Base-by-base conservation (phyloP, 92 coral and sea anemone genomes). In the Nematostella vectensis region DNA sequence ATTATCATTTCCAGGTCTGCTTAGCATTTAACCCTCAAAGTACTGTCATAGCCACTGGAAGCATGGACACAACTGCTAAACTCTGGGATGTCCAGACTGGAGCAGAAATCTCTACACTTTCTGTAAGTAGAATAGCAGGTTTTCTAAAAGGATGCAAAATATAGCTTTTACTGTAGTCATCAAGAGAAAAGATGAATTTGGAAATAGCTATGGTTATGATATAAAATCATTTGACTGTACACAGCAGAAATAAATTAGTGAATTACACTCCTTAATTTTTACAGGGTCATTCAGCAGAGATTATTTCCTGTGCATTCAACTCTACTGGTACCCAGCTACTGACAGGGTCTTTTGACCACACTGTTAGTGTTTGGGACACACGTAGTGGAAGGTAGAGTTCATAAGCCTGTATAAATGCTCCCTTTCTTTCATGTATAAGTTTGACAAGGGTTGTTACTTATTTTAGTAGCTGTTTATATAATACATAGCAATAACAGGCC, bases 281-380 rank as follows among this genome's bases (percentile, higher is more conserved):
- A 39, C 28, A 91, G 98, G 98, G 98, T 44, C 98, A 91, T 59
- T 81, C 98, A 44, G 96, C 98, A 31, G 98, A 91, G 72, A 91
- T 91, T 2, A 91, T 91, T 22, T 91, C 98, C 27, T 91, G 98
- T 61, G 49, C 88, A n/a, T 91, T 91, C 50, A 91, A 91, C 58
- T 82, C 94, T 31, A 76, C 77, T 60, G 98, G 98, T 45, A 85
- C 81, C 62, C 89, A 86, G 47, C 74, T 91, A 43, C 70, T 91
- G 3, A 91, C 98, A 42, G 98, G 98, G 10, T 91, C 98, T 47
- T 91, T 91, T 70, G 98, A 91, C 55, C 96, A 91, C 62, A 91
- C 95, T 51, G 93, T 91, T 47, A 91, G 95, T 71, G 95, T 91
- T n/a, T 91, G 98, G 98, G 98, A 91, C 70, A 83, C 89, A 29